Evolutionary conservation across 1,140 invertebrate species (phyloP), one percentile per base, ranked within the genome.

Genomic region (Scaptomyza montana): DNA sequence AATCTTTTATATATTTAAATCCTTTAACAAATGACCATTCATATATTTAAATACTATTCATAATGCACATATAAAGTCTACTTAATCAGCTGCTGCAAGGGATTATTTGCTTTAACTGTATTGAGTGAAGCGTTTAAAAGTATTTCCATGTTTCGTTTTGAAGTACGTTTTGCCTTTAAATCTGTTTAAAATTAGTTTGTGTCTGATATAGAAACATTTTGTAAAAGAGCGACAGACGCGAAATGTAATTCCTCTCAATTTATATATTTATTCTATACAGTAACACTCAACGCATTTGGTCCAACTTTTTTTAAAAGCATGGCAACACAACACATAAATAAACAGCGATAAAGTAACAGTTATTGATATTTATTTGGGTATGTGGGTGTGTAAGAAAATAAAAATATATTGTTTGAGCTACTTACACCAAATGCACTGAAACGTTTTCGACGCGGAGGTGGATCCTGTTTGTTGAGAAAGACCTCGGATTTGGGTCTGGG

Each of bases 381-480:
- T 39, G 10, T 65, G 47, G 16, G 33, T 39, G 59, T n/a, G 19
- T 25, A 12, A 7, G 5, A 25, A 54, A 59, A 66, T 53, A 41
- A 6, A 43, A n/a, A 43, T 43, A n/a, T 43, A 43, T 56, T 43
- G 12, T 56, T 69, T 19, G 9, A 33, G 25, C 5, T 87, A 94
- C 95, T 95, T 93, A 98, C 97, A 93, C 97, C 97, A 93, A 98
- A 98, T 84, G 97, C 97, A 85, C 96, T 97, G 93, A 96, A 97
- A 92, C 97, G 94, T 93, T 97, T 97, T 92, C 96, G 94, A 92
- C 95, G 93, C 81, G 93, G 93, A 89, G 94, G 94, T 74, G 93
- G 92, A 80, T 95, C 93, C 70, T 94, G 92, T 66, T 92, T 91
- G 78, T 95, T 95, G 47, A 98, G 94, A 91, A 97, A 96, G 16